phyloP scores from a whole-genome alignment of 1,140 invertebrate species.

The Trachelipus rathkii region DNA sequence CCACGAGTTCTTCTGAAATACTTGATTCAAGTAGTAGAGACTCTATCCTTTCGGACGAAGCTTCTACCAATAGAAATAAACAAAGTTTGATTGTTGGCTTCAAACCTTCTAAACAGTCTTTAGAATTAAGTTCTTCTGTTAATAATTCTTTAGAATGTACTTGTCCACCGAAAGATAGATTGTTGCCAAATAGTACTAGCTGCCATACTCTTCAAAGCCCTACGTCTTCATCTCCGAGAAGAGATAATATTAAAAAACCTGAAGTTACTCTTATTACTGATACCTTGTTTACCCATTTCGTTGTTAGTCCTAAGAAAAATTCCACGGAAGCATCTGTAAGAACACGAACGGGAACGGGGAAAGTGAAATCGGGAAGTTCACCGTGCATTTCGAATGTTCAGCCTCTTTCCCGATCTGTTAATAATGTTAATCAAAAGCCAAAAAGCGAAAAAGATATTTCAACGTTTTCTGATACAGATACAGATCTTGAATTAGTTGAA shows the following conservation, averaged over 20 bases:
- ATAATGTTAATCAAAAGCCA: neutral
- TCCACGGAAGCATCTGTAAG: neutral
- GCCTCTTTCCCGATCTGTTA: neutral
- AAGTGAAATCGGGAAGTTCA: neutral
- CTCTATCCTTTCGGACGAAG: too few relatives aligned
- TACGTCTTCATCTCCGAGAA: neutral
- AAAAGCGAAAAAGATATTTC: neutral
- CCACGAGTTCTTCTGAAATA: too few relatives aligned
- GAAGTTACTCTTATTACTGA: constrained; percentile 35
- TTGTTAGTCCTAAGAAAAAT: constrained; percentile 15
- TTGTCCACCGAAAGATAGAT: too few relatives aligned
- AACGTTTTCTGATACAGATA: constrained; percentile 33
- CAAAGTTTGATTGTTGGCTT: too few relatives aligned
- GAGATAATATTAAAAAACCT: neutral
- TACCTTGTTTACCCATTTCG: constrained; percentile 39
- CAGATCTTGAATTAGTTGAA: constrained; percentile 40
- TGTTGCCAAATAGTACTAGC: too few relatives aligned
- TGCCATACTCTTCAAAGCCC: too few relatives aligned
- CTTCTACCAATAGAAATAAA: too few relatives aligned
- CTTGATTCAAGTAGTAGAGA: too few relatives aligned
- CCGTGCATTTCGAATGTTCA: neutral
- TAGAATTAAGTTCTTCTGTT: too few relatives aligned
- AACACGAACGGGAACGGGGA: neutral
- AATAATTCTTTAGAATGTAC: too few relatives aligned
- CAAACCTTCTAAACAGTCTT: too few relatives aligned